A percentile compares a stretch with the other conserved stretches of the same genome.
Evolutionary conservation across 2,797 vertebrate species (phyloP).

Genomic region (Arctocebus calabarensis): DNA sequence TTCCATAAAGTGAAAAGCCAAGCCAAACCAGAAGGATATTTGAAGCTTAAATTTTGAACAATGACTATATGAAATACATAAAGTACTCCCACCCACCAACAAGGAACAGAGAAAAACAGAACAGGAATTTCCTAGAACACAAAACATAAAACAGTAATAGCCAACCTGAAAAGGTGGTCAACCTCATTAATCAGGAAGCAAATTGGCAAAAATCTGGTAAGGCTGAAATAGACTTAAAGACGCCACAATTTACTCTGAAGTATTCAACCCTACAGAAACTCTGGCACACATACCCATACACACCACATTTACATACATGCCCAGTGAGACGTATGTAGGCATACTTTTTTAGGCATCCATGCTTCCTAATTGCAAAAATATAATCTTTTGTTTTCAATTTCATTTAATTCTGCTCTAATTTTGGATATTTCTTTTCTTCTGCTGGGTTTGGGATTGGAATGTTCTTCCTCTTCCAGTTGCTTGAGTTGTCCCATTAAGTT

Average conservation of each 20-base stretch:
- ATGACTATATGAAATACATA: constrained; percentile 10
- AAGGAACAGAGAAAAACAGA: not conserved
- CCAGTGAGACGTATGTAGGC: no score
- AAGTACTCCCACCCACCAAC: not conserved
- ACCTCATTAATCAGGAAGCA: not conserved
- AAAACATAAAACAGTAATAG: not conserved
- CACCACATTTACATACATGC: no score
- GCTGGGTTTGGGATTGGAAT: no score
- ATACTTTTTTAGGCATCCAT: no score
- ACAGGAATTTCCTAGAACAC: not conserved
- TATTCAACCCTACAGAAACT: constrained; percentile 23
- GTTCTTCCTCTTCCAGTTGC: no score
- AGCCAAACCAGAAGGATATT: not conserved
- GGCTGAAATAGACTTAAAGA: constrained; percentile 14
- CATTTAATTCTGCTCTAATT: no score
- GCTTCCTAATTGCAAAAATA: no score
- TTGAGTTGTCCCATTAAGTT: no score
- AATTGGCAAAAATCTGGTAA: constrained; percentile 2
- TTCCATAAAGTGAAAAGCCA: constrained; percentile 4
- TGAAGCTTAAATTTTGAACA: not conserved
- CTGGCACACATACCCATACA: no score
- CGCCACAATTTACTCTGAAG: not conserved
- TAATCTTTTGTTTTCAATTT: no score
- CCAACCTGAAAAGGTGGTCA: not conserved
- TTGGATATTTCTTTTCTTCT: no score